A percentile compares a stretch with the other conserved stretches of the same genome.
These are phyloP conservation scores for Trinorchestia longiramus DNA, from an alignment of 1,140 invertebrate species.

Conservation along the genomic window DNA sequence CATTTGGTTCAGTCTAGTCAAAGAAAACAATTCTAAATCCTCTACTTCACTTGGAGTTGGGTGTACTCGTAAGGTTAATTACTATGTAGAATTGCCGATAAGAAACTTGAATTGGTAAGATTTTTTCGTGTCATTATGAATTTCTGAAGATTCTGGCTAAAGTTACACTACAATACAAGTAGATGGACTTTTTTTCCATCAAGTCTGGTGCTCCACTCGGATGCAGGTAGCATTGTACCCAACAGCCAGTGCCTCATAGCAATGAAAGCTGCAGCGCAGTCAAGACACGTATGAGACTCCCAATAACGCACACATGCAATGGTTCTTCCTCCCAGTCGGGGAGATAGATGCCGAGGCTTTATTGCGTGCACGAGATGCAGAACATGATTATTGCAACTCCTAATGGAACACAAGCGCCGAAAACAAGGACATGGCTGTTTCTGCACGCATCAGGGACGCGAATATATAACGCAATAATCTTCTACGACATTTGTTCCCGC, in stretches of 20 bases:
- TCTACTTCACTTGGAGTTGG: background rate
- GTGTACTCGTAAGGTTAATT: background rate
- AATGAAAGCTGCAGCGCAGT: background rate
- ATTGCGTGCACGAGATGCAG: slow-evolving; percentile 48
- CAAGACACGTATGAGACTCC: slow-evolving; percentile 6
- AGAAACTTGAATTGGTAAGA: background rate
- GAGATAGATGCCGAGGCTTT: slow-evolving; percentile 46
- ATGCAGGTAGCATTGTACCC: background rate
- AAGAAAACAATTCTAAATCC: background rate
- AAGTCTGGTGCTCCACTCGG: no score
- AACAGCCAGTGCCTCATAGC: background rate
- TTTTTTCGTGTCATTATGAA: background rate
- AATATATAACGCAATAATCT: background rate
- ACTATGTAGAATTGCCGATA: no score
- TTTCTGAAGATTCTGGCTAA: background rate
- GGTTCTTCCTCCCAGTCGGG: background rate
- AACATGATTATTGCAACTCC: slow-evolving; percentile 44
- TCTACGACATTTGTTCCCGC: background rate
- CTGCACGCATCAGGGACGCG: background rate
- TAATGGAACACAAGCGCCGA: background rate
- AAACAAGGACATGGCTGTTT: background rate
- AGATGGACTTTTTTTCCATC: no score
- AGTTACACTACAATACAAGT: background rate
- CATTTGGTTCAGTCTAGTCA: background rate
- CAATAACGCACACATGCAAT: slow-evolving; percentile 34